Base-by-base conservation (phyloP, 2,888 invertebrate genomes). In the Apamea crenata region DNA sequence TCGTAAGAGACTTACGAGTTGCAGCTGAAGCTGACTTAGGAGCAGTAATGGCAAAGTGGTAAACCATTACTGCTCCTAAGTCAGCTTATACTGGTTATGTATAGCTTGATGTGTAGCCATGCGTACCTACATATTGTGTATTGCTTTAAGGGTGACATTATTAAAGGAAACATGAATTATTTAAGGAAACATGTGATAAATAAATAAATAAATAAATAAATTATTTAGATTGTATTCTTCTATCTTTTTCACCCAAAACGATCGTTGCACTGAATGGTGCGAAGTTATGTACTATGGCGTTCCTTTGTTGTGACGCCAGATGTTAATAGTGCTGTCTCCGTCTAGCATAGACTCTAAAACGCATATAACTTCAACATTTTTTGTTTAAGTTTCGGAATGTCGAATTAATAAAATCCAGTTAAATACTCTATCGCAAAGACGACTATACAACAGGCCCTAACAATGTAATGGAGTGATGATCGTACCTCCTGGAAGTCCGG, bases 401-500 rank as follows among this genome's bases (percentile, higher is more conserved):
- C 14, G 5, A 5, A n/a, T 25, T 25, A 12, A n/a, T 25, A 56
- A 29, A 25, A 4, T 10, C 2, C 25, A 53, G 25, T 59, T 59
- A 59, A 8, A 61, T 61, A 61, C 16, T 29, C 61, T 59, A 61
- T 61, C 2, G 61, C 61, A 10, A n/a, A 56, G n/a, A 56, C 25
- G 4, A 56, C 25, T 56, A 56, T 25, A 56, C 29, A 61, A 61
- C 29, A 29, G 18, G n/a, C 7, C 63, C n/a, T 36, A 61, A 77
- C 21, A 61, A 73, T 50, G n/a, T 40, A 66, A 63, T 53, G 63
- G 5, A 59, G 32, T 56, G 32, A 83, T 68, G 76, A 40, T 61
- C 91, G 63, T 93, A 97, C 97, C 97, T 97, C 90, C 97, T 91
- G 0, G 97, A 97, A 50, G 97, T 97, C 91, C 97, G 94, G 3